Evolutionary conservation across 1,140 invertebrate species (phyloP), one percentile per base, ranked within the genome.

Genomic region (Bombus terrestris): DNA sequence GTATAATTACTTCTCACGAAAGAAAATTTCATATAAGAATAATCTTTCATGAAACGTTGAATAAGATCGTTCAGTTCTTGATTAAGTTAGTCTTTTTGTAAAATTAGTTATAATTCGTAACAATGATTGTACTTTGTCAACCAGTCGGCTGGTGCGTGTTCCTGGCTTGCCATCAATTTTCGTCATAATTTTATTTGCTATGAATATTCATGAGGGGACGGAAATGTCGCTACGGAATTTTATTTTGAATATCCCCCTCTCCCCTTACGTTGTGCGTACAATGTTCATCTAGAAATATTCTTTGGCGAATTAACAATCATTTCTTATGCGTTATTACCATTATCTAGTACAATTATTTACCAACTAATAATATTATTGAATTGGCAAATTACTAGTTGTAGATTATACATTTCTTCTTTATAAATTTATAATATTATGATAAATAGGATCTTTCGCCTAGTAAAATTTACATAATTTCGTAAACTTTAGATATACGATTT

Each of bases 131-230:
- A 57, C 8, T 39, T 43, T 25, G 25, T 6, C 15, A 35, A 32
- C 25, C 15, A 73, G 43, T 35, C 37, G 6, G 13, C 12, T 73
- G 35, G 25, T 41, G 1, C 22, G 2, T 35, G 9, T 81, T 28
- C 8, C n/a, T 39, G n/a, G n/a, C 28, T 32, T 57, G 6, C 28
- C 47, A 43, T 81, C 39, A 73, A 81, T 81, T 81, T 69, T 35
- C 80, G 43, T 37, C n/a, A 62, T 73, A 72, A 81, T 73, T 81
- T 62, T 81, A 59, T 81, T 62, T 81, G 22, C 47, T 15, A 41
- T 73, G 69, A 57, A 81, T 81, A 81, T 81, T 81, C 80, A 81
- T 57, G 68, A 53, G 57, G 8, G 8, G 2, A 28, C 43, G 35
- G 41, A 72, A 72, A 72, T 28, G 35, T 39, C 57, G 28, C 35